These are phyloP conservation scores for Dipus sagitta DNA, from an alignment of 2,797 vertebrate species.

Conservation along the genomic window DNA sequence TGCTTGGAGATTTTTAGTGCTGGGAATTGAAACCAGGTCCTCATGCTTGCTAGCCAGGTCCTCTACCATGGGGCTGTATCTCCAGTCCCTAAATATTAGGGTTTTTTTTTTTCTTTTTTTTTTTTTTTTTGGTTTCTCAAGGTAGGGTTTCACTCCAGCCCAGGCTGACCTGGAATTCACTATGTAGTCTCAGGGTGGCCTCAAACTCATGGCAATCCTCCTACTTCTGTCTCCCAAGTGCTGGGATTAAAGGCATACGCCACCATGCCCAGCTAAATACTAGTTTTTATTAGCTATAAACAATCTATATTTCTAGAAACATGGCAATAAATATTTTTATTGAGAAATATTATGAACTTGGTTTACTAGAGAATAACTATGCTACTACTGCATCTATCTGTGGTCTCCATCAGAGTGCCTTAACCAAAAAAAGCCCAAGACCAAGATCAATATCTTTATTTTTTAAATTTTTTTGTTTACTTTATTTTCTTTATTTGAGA, in stretches of 20 bases:
- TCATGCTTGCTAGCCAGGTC: neutral
- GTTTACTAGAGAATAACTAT: neutral
- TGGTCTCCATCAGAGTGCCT: slow-evolving; percentile 8
- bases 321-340: neutral
- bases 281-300: neutral
- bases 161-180: too few species aligned
- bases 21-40: neutral
- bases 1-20: neutral
- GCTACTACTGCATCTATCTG: neutral
- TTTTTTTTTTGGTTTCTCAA: too few species aligned
- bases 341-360: slow-evolving; percentile 12
- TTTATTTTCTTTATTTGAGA: too few species aligned
- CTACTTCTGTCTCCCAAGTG: too few species aligned
- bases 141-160: too few species aligned
- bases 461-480: too few species aligned
- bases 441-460: too few species aligned
- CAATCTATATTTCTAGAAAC: neutral
- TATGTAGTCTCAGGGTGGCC: too few species aligned
- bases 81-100: neutral
- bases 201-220: too few species aligned
- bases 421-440: neutral
- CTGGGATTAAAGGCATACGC: too few species aligned
- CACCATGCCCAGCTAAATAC: neutral
- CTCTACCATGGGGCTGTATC: neutral
- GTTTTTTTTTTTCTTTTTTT: too few species aligned